These are phyloP conservation scores for Tethea ocularis DNA, from an alignment of 2,888 invertebrate genomes.

Conservation along the genomic window DNA sequence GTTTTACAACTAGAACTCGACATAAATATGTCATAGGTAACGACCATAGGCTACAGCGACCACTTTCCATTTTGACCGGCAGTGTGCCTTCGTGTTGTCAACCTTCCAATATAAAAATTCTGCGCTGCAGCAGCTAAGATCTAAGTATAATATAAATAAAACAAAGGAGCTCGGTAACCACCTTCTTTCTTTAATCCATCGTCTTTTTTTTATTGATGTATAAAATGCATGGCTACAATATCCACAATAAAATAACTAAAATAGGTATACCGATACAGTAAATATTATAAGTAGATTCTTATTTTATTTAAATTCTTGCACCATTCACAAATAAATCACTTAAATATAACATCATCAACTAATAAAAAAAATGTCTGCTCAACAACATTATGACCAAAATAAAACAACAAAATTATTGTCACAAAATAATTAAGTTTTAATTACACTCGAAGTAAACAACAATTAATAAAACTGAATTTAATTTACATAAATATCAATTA, in stretches of 20 bases:
- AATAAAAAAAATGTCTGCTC: constrained; percentile 24
- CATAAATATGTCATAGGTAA: too few species aligned
- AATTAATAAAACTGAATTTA: not conserved
- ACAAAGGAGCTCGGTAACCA: constrained; percentile 58
- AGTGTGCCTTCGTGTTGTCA: too few species aligned
- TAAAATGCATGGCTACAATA: constrained; percentile 40
- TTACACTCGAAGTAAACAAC: not conserved
- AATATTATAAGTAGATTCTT: not conserved
- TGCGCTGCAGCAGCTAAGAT: too few species aligned
- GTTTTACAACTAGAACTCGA: too few species aligned
- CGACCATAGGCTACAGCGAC: too few species aligned
- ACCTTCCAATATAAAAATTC: too few species aligned
- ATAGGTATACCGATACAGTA: not conserved
- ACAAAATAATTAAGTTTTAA: constrained; percentile 13
- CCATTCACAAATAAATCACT: constrained; percentile 24
- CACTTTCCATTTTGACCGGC: too few species aligned
- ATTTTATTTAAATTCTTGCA: not conserved
- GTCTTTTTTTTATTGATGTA: constrained; percentile 43
- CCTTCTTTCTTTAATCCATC: constrained; percentile 55
- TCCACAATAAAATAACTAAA: constrained; percentile 18
- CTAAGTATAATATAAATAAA: constrained; percentile 47
- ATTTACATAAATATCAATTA: not conserved
- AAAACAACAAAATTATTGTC: constrained; percentile 26
- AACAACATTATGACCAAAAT: constrained; percentile 31
- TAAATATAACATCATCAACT: constrained; percentile 14